Percentiles rank a stretch among this genome's conserved stretches.
These are phyloP conservation scores for Chondrosia reniformis DNA, from an alignment of 37 sponge, comb jelly and placozoan genomes.

Conservation along the genomic window DNA sequence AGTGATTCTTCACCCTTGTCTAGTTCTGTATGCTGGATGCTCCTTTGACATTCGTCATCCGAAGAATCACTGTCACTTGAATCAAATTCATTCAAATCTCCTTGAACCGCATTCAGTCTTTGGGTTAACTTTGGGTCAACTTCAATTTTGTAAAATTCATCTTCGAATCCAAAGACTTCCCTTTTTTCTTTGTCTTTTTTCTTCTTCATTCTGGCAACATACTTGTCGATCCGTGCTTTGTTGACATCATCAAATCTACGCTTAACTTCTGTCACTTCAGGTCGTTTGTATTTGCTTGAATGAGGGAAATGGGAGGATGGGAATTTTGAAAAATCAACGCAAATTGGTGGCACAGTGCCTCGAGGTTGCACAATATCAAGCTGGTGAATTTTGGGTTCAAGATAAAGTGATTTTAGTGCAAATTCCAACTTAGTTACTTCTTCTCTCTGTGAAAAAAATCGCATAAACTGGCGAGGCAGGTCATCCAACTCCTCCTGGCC, in stretches of 20 bases:
- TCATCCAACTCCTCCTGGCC: conserved; percentile 11
- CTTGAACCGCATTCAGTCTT: not conserved
- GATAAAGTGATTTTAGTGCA: not conserved
- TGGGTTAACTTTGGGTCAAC: not conserved
- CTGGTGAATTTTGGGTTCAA: not conserved
- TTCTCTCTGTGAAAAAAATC: not conserved
- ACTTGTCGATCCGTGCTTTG: not conserved
- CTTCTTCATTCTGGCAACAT: not conserved
- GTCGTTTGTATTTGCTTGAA: not conserved
- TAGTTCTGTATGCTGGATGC: not conserved
- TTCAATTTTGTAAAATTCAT: not conserved
- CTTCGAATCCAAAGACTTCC: not conserved
- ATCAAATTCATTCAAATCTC: not conserved
- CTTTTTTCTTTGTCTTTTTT: not conserved
- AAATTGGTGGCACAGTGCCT: not conserved
- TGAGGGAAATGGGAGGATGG: not conserved
- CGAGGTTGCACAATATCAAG: not conserved
- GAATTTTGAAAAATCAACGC: not conserved
- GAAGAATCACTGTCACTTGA: not conserved
- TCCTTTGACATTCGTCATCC: not conserved
- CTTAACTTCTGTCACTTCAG: not conserved
- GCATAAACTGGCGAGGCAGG: conserved; percentile 3
- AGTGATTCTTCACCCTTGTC: not conserved
- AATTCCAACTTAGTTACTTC: not conserved
- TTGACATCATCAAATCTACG: not conserved